Base-by-base conservation (phyloP, 2,113 vertebrate species). In the Siniperca knerii region DNA sequence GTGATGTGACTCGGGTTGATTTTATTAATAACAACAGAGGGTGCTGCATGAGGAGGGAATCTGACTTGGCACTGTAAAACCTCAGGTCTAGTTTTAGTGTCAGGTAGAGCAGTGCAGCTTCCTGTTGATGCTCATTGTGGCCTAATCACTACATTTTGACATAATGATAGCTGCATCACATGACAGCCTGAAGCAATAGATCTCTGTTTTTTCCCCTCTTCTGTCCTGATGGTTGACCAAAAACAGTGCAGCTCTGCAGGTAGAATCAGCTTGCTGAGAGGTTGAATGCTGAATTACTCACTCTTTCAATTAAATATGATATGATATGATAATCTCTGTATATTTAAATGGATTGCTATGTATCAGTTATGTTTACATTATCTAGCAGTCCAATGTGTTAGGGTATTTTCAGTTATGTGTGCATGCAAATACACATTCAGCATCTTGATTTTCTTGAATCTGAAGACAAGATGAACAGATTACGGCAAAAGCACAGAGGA, bases 401-500 rank as follows among this genome's bases (percentile, higher is more conserved):
- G 58, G 5, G 25, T 13, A 6, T 61, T 85, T 75, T 57, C 37
- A 37, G 11, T 4, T 1, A 68, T 54, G 16, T 13, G 48, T 72
- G 20, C 3, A 21, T 72, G 37, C 20, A 84, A 64, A 73, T 57
- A 33, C 55, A 52, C 40, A 4, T 77, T 75, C 42, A 10, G 4
- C 29, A 52, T 73, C 44, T 48, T 75, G 16, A 37, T 74, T 65
- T 77, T 85, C 68, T 84, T 18, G 5, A 74, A 71, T 83, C 77
- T 73, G 61, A 77, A 76, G 8, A 85, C 37, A 88, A 89, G 61
- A 92, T 82, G 67, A 84, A 87, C 82, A 79, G 76, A 85, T 85
- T 74, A 83, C 33, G 37, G 76, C 61, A 82, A 64, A 91, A 87
- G 78, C 61, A 61, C 68, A 79, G 72, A 64, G 50, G 68, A 85